These are phyloP conservation scores for Rhea americana DNA, from an alignment of 2,113 vertebrate genomes.

Conservation along the genomic window DNA sequence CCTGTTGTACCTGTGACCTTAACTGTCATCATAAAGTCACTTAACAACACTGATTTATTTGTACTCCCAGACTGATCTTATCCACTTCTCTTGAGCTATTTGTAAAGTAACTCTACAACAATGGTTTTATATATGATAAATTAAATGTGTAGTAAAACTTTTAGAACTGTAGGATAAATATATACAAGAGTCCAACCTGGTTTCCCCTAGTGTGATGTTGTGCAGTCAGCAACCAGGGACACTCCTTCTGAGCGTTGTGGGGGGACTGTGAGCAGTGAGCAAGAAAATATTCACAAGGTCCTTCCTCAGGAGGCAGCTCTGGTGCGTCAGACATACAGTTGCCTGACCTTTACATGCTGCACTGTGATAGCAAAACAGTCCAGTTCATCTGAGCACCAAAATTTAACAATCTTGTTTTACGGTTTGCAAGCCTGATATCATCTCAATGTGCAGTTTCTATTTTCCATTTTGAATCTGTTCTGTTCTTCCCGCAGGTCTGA, in stretches of 20 bases:
- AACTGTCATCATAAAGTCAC: not conserved
- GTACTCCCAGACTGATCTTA: not conserved
- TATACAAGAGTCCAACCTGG: not conserved
- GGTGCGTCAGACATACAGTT: rapidly evolving
- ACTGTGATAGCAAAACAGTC: not conserved
- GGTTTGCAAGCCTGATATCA: rapidly evolving
- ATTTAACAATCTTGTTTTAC: not conserved
- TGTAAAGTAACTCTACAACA: rapidly evolving
- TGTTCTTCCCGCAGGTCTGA: slow-evolving; percentile 83
- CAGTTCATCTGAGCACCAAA: not conserved
- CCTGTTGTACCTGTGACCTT: not conserved
- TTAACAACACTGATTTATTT: not conserved
- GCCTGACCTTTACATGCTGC: not conserved
- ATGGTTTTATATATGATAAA: not conserved
- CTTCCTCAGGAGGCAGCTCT: not conserved
- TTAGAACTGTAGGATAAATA: not conserved
- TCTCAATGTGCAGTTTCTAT: rapidly evolving
- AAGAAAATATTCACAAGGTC: rapidly evolving
- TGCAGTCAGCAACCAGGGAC: rapidly evolving
- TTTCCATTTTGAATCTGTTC: not conserved
- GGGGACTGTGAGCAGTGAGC: not conserved
- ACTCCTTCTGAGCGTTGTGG: not conserved
- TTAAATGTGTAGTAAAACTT: not conserved
- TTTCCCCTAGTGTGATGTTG: not conserved
- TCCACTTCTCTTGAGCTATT: not conserved